These are phyloP conservation scores for Oenanthe oenanthe DNA, from an alignment of 2,113 vertebrate genomes.

Conservation along the genomic window DNA sequence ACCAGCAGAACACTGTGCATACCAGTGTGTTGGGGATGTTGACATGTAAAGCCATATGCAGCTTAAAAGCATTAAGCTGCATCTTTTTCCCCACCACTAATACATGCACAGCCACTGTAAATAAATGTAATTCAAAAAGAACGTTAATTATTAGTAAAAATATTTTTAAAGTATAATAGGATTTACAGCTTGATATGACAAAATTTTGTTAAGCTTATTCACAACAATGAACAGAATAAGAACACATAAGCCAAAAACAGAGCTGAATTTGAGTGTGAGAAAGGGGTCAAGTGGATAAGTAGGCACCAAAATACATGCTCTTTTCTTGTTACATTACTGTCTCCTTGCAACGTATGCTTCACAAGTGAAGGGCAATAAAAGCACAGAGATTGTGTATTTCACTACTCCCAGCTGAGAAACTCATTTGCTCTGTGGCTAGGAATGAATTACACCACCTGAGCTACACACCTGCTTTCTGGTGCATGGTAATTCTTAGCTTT, in stretches of 20 bases:
- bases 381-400: not conserved
- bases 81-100: not conserved
- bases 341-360: slow-evolving; percentile 2
- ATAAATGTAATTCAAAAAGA: not conserved
- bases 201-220: not conserved
- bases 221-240: not conserved
- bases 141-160: not conserved
- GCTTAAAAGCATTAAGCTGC: not conserved
- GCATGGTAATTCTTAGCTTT: not conserved
- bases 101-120: not conserved
- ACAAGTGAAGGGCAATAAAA: not conserved
- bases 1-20: not conserved
- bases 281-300: not conserved
- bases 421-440: slow-evolving; percentile 10
- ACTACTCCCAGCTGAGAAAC: slow-evolving; percentile 32
- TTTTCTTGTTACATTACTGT: not conserved
- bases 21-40: not conserved
- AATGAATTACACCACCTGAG: slow-evolving; percentile 25
- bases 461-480: slow-evolving; percentile 43
- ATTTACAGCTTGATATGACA: not conserved
- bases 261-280: not conserved
- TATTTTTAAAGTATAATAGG: not conserved
- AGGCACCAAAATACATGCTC: not conserved
- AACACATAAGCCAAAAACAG: not conserved
- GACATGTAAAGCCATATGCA: not conserved